Evolutionary conservation across 2,888 invertebrate species (phyloP).

Genomic region (Orthosia gothica): DNA sequence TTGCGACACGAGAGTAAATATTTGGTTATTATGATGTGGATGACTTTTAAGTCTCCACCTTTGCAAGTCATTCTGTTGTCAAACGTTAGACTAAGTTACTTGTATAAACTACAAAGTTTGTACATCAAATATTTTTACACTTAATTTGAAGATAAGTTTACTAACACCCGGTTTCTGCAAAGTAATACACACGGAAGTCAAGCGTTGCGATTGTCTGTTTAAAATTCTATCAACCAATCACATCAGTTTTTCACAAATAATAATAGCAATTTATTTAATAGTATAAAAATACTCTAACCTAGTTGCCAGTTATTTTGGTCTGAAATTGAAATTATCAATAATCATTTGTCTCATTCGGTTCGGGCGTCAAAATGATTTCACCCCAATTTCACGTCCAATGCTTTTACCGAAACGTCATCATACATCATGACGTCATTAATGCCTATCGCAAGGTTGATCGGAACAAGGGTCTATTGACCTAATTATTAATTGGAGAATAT

Average conservation of each 20-base stretch:
- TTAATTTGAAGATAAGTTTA: not conserved
- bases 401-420: constrained; percentile 35
- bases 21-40: constrained; percentile 2
- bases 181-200: too few relatives aligned
- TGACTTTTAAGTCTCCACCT: constrained; percentile 6
- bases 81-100: constrained; percentile 21
- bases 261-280: too few relatives aligned
- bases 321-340: constrained; percentile 5
- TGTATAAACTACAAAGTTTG: not conserved
- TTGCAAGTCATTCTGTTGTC: constrained; percentile 1
- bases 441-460: constrained; percentile 37
- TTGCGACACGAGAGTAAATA: constrained; percentile 13
- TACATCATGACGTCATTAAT: constrained; percentile 16
- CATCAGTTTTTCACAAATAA: too few relatives aligned
- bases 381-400: constrained; percentile 32
- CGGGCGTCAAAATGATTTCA: constrained; percentile 25
- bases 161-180: not conserved
- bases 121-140: not conserved
- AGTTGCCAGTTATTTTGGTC: not conserved
- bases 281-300: too few relatives aligned
- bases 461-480: constrained; percentile 10
- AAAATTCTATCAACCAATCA: too few relatives aligned
- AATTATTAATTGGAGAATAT: constrained; percentile 8
- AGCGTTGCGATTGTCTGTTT: too few relatives aligned
- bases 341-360: too few relatives aligned